These are phyloP conservation scores for Marcusenius ussheri DNA, from an alignment of 2,113 vertebrate species.

Conservation along the genomic window DNA sequence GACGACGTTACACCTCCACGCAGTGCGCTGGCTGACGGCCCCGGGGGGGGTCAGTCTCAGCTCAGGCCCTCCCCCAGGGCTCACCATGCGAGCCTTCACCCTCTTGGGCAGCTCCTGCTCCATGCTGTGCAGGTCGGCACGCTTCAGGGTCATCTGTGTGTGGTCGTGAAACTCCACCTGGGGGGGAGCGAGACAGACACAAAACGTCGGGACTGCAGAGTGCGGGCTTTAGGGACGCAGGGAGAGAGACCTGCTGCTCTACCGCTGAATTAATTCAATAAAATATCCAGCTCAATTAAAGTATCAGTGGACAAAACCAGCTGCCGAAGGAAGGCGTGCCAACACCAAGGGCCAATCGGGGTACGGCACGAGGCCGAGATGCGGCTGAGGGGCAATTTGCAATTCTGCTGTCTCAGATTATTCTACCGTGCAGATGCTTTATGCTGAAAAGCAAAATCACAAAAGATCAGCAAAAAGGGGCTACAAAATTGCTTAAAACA, in stretches of 20 bases:
- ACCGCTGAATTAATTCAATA: not conserved
- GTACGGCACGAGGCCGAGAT: not conserved
- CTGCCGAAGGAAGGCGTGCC: not conserved
- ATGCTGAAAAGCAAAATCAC: not conserved
- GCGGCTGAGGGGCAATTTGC: not conserved
- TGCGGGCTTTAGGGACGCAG: not conserved
- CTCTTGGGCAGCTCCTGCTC: slow-evolving; percentile 89
- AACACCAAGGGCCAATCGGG: not conserved
- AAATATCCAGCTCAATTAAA: not conserved
- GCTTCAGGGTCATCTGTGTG: slow-evolving; percentile 81
- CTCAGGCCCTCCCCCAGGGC: slow-evolving; percentile 36
- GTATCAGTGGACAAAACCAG: not conserved
- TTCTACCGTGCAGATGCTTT: not conserved
- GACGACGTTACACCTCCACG: not conserved
- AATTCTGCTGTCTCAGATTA: not conserved
- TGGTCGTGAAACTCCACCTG: slow-evolving; percentile 94
- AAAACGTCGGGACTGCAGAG: not conserved
- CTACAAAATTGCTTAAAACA: not conserved
- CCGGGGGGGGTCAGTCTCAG: not conserved
- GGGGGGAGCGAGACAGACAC: not conserved
- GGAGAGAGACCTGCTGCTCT: not conserved
- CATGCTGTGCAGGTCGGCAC: slow-evolving; percentile 77
- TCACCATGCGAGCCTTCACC: slow-evolving; percentile 81
- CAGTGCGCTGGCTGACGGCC: not conserved
- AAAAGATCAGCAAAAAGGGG: not conserved